Conservation (phyloP, 2,113 vertebrate species). For the Anas platyrhynchos region DNA sequence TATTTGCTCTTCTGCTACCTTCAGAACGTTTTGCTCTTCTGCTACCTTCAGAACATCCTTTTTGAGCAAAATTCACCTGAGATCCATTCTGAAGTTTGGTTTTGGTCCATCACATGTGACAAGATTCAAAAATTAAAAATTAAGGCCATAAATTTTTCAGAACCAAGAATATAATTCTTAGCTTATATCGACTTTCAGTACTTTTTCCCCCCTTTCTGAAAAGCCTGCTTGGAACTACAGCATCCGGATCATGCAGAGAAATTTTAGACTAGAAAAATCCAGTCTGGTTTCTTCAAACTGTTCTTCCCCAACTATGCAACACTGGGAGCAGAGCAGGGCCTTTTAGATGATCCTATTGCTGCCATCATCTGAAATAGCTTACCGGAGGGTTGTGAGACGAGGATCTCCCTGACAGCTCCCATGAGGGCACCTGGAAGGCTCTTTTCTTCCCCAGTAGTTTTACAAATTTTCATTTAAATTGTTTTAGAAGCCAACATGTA, state of each 20-base stretch:
- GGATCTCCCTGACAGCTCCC: neutral
- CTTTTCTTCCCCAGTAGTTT: neutral
- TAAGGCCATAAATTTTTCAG: neutral
- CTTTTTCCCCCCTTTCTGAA: neutral
- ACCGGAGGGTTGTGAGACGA: neutral
- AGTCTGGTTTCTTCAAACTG: neutral
- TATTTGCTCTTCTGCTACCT: neutral
- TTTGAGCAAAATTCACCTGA: neutral
- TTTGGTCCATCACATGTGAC: neutral
- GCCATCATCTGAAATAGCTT: neutral
- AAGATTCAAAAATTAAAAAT: neutral
- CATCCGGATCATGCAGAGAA: neutral
- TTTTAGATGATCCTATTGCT: neutral
- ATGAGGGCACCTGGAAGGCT: neutral
- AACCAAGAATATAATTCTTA: neutral
- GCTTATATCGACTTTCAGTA: neutral
- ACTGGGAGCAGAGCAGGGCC: neutral
- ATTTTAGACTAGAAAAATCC: neutral
- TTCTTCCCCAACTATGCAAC: fast-evolving
- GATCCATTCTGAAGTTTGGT: neutral
- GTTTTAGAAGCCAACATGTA: neutral
- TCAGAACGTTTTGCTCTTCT: neutral
- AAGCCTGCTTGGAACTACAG: neutral
- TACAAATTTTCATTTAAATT: neutral
- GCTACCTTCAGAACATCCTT: neutral